Base-by-base conservation (phyloP, 2,113 vertebrate genomes). In the Xyrauchen texanus region DNA sequence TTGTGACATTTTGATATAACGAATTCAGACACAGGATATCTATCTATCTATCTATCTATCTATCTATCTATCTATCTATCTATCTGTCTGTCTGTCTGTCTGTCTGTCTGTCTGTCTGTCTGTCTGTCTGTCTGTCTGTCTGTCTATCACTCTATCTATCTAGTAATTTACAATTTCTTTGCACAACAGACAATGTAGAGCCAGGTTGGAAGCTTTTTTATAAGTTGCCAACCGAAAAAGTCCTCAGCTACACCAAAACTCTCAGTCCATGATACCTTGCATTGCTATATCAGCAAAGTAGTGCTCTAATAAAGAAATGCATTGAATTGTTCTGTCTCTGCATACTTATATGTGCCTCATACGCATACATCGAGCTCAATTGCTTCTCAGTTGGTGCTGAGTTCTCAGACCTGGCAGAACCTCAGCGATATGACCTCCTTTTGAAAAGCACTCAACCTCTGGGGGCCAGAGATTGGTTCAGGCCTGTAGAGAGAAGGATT, bases 401-500 rank as follows among this genome's bases (percentile, higher is more conserved):
- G 82, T 84, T 84, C 79, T 81, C 79, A 82, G 72, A 79, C 67
- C 82, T 76, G 68, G 67, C 76, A 78, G 81, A 63, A 74, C 76
- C 80, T 84, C 81, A 77, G 69, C 72, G 76, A 79, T 70, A 75
- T 83, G 85, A 86, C 85, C 82, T 84, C 84, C 84, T 81, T 88
- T 86, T 84, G 66, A 88, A 82, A 81, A 77, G 63, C 61, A 62
- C 61, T 83, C 76, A 82, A 80, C 80, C 70, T 83, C 78, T 81
- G 80, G 72, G 77, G 80, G 76, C 82, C 84, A 72, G 76, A 82
- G 84, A 84, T 84, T 79, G 82, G 79, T 84, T 81, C 79, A 82
- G 49, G 77, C 76, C 80, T 70, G 75, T 51, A 81, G 82, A 81
- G 82, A 68, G 65, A 51, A 61, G 60, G 47, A 63, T 70, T 46